phyloP scores from a whole-genome alignment of 2,113 vertebrate genomes.

The Terrapene triunguis region DNA sequence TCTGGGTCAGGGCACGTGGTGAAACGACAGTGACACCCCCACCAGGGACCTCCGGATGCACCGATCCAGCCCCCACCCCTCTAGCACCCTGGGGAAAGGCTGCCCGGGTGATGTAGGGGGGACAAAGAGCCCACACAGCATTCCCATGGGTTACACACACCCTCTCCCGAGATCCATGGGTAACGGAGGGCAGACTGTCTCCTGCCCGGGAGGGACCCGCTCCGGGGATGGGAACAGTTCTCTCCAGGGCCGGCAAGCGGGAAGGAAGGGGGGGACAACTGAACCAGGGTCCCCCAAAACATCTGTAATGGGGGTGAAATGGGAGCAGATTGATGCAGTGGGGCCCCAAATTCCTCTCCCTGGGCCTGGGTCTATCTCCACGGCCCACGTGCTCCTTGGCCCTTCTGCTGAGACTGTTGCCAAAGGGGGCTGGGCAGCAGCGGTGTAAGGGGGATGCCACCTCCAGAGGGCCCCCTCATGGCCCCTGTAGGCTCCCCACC shows the following conservation, averaged over 20 bases:
- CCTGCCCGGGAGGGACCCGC: background rate
- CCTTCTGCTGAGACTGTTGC: background rate
- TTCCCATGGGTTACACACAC: no score
- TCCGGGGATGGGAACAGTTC: background rate
- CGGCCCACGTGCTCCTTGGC: no score
- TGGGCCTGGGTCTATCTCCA: no score
- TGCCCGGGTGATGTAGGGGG: background rate
- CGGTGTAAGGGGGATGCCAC: background rate
- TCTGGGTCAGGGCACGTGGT: background rate
- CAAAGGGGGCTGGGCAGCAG: background rate
- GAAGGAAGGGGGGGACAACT: background rate
- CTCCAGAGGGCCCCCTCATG: background rate
- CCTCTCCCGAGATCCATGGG: background rate
- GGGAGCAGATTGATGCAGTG: background rate
- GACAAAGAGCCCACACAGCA: background rate
- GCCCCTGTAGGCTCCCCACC: background rate
- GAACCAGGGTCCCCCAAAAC: background rate
- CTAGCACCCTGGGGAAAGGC: background rate
- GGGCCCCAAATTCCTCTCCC: no score
- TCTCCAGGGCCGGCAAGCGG: background rate
- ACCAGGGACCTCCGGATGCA: background rate
- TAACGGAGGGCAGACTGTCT: background rate
- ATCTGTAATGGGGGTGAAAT: background rate
- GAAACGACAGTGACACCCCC: background rate
- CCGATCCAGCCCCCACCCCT: background rate